These are phyloP conservation scores for Oxyruncus cristatus DNA, from an alignment of 2,113 vertebrate species.

Conservation along the genomic window DNA sequence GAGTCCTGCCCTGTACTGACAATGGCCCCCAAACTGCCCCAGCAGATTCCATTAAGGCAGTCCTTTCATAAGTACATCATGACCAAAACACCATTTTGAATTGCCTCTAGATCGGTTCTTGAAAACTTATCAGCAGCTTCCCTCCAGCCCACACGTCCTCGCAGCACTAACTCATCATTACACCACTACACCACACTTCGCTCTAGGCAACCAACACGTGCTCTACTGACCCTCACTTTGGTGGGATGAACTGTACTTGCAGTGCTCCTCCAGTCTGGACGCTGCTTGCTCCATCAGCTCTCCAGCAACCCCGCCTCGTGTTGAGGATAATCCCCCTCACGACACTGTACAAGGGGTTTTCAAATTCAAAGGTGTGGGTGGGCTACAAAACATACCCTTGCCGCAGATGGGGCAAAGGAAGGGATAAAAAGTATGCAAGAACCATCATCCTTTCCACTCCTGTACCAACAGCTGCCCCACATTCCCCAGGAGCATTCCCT, in stretches of 20 bases:
- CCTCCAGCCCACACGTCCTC: not conserved
- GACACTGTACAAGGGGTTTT: not conserved
- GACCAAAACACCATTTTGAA: not conserved
- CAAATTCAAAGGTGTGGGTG: not conserved
- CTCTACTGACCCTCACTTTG: not conserved
- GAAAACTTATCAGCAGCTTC: not conserved
- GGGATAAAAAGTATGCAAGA: not conserved
- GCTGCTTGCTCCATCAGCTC: not conserved
- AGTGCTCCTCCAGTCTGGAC: not conserved
- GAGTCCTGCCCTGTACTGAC: not conserved
- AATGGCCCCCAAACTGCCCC: not conserved
- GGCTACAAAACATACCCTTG: not conserved
- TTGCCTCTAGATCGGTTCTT: not conserved
- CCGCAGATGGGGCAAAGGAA: not conserved
- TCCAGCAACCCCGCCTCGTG: not conserved
- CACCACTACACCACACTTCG: rapidly evolving
- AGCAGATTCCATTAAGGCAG: not conserved
- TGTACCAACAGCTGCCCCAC: not conserved
- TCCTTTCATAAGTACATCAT: not conserved
- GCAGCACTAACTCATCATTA: not conserved
- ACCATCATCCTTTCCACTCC: not conserved
- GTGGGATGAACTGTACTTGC: not conserved
- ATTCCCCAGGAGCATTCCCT: not conserved
- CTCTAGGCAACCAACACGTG: rapidly evolving
- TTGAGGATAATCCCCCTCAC: not conserved